phyloP scores from a whole-genome alignment of 2,888 invertebrate genomes.

The Anoplius nigerrimus region DNA sequence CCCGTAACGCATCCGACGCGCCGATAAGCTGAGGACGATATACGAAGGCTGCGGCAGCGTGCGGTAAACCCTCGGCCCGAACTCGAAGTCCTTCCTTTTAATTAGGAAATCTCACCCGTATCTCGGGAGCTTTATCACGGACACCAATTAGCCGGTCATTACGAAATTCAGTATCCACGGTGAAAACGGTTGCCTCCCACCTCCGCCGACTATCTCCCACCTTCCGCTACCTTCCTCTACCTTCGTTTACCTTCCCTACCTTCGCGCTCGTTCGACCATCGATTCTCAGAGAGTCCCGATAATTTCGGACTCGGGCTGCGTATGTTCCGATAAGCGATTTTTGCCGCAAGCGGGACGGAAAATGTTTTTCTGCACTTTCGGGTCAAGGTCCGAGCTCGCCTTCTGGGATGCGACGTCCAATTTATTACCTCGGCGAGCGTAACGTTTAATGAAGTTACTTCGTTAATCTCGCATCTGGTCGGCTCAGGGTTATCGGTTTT shows the following conservation, averaged over 20 bases:
- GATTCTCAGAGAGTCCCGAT: no score
- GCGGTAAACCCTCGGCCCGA: background rate
- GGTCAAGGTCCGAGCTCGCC: no score
- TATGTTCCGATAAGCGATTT: no score
- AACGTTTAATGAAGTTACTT: conserved; percentile 53
- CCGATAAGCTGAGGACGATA: background rate
- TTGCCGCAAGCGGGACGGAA: no score
- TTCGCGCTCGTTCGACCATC: conserved; percentile 17
- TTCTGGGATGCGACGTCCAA: no score
- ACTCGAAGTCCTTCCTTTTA: conserved; percentile 23
- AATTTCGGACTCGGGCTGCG: no score
- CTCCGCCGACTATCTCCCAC: background rate
- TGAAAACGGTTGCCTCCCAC: conserved; percentile 4
- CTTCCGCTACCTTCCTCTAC: background rate
- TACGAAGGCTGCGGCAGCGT: background rate
- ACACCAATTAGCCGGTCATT: conserved; percentile 45
- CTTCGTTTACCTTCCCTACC: conserved; percentile 11
- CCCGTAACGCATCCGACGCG: background rate
- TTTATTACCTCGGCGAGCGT: no score
- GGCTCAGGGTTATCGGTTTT: conserved; percentile 50
- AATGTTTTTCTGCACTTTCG: no score
- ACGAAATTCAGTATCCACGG: conserved; percentile 43
- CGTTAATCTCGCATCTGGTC: conserved; percentile 43
- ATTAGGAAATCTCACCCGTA: conserved; percentile 29
- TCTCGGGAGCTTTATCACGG: conserved; percentile 30